Evolutionary conservation across 2,888 invertebrate species (phyloP), one percentile per base, ranked within the genome.

Genomic region (Resseliella maxima): DNA sequence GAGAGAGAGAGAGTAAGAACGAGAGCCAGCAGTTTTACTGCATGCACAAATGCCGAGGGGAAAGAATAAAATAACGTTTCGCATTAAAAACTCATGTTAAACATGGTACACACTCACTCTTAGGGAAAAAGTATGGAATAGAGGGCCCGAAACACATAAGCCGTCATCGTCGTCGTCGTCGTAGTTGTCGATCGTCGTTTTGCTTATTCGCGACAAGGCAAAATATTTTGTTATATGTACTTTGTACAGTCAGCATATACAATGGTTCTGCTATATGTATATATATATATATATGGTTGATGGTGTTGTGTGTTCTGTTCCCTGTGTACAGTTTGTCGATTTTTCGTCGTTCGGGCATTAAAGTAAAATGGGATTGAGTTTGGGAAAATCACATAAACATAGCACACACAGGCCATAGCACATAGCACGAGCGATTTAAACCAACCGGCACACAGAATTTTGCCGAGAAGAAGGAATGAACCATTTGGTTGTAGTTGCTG

Each of bases 71-170:
- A 38, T 38, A 36, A 24, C 83, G 38, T 83, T 83, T 83, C 72
- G 41, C 83, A 83, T 83, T 83, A 83, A 83, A 72, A 83, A 83
- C 83, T 83, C 83, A 83, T 83, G 83, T 83, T 83, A n/a, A 83
- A 83, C 83, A 38, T 83, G 72, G n/a, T 72, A 72, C 72, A 72
- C 72, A 31, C 72, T 12, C 72, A 31, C 31, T 18, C 21, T 6
- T 18, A 72, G 72, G 72, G 72, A 72, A 27, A 72, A 72, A 59
- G 6, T 31, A 72, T 15, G 1, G 81, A 81, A 81, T 36, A 81
- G 15, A n/a, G n/a, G 36, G 36, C n/a, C 18, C 5, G 1, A 1
- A 15, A 36, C n/a, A 81, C 24, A 64, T n/a, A 31, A 10, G 15
- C 15, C 27, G 27, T 64, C 27, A 27, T 50, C 46, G 46, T 50